Percentiles rank a stretch among this genome's conserved stretches.
phyloP scores from a whole-genome alignment of 2,797 vertebrate species.

The Remorina albescens region DNA sequence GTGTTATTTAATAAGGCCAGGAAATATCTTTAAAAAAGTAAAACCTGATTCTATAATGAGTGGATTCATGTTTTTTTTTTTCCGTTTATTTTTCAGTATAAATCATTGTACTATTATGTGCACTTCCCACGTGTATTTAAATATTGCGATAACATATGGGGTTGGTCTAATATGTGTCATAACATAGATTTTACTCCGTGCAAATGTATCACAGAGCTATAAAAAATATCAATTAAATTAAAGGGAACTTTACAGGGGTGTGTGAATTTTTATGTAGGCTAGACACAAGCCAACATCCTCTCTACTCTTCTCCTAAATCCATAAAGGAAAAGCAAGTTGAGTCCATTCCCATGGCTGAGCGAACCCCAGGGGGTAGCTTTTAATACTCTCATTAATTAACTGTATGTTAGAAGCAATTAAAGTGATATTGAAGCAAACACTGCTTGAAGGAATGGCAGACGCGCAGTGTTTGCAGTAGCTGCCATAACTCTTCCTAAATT shows the following conservation, averaged over 20 bases:
- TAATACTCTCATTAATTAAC: constrained; percentile 79
- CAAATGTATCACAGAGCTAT: background rate
- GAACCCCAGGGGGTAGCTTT: constrained; percentile 63
- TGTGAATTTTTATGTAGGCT: constrained; percentile 6
- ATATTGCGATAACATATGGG: too few species aligned
- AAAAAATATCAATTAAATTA: background rate
- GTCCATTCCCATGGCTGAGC: constrained; percentile 53
- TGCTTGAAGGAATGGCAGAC: constrained; percentile 44
- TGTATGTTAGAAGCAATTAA: constrained; percentile 71
- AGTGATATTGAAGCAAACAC: constrained; percentile 64
- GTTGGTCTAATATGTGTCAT: background rate
- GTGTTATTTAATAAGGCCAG: too few species aligned
- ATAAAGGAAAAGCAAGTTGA: constrained; percentile 50
- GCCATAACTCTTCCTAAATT: constrained; percentile 27
- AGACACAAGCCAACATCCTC: constrained; percentile 28
- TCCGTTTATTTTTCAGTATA: too few species aligned
- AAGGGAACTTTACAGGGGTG: constrained; percentile 1
- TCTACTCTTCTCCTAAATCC: constrained; percentile 34
- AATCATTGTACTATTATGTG: background rate
- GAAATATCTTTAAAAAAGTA: too few species aligned
- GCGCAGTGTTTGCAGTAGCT: constrained; percentile 32
- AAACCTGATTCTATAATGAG: too few species aligned
- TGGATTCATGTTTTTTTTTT: too few species aligned
- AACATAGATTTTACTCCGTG: background rate
- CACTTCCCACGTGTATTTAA: background rate